Percentiles rank a stretch among this genome's conserved stretches.
These are phyloP conservation scores for Dermochelys coriacea DNA, from an alignment of 2,797 vertebrate species.

Conservation along the genomic window DNA sequence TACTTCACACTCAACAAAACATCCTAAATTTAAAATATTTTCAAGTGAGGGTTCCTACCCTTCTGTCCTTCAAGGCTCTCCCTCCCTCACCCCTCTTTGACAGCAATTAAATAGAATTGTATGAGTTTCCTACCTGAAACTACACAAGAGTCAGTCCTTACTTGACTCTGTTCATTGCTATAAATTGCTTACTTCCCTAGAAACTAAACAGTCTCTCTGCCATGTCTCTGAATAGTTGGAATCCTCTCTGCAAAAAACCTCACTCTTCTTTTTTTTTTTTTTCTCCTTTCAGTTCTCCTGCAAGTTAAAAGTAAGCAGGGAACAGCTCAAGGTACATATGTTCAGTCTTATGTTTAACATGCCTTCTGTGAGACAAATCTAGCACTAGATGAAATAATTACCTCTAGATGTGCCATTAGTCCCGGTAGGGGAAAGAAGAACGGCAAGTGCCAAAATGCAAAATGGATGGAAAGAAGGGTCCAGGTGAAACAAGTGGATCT, in stretches of 20 bases:
- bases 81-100: not conserved
- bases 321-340: not conserved
- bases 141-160: not conserved
- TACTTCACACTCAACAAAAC: not conserved
- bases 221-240: not conserved
- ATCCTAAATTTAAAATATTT: not conserved
- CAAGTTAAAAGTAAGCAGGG: not conserved
- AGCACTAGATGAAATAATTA: not conserved
- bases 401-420: not conserved
- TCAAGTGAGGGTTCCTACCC: not conserved
- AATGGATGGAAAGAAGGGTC: not conserved
- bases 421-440: not conserved
- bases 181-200: not conserved
- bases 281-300: not conserved
- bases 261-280: no score
- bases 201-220: not conserved
- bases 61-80: not conserved
- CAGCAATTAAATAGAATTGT: not conserved
- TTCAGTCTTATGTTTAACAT: not conserved
- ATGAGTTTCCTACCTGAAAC: not conserved
- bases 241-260: not conserved
- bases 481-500: not conserved
- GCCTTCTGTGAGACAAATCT: not conserved
- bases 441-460: not conserved
- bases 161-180: not conserved